Evolutionary conservation across 2,113 vertebrate genomes (phyloP), one percentile per base, ranked within the genome.

Genomic region (Eupsittula cactorum): DNA sequence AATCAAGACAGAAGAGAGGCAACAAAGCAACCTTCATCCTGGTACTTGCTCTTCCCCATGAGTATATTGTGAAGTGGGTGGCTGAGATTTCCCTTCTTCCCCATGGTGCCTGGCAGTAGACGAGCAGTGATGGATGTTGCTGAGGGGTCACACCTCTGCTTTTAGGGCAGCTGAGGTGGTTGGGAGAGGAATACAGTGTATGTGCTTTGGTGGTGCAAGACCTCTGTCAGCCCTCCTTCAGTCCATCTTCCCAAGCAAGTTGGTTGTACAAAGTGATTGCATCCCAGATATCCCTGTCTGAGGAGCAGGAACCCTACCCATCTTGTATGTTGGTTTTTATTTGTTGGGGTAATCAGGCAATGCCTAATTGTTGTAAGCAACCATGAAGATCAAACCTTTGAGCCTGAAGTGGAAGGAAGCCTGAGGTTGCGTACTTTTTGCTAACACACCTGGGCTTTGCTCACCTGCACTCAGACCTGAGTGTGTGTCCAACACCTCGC

Each of bases 91-190:
- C 46, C 73, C 71, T 18, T 25, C 46, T n/a, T 19, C 59, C 35
- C 41, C 1, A 0, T 29, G 60, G 63, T 1, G 8, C 50, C 47
- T 75, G 86, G 63, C 3, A 4, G 7, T 2, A 4, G 3, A 15
- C 37, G 33, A 74, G 70, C 67, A 37, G 28, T 2, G 0, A 28
- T 64, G 81, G 55, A 14, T 46, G 42, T 7, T 53, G 44, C 64
- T 53, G 70, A 46, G 33, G 0, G 2, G 37, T 64, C 69, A 7
- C 67, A 49, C 20, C 17, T 46, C 42, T 64, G 49, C 44, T 70
- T 27, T 25, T 64, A 82, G 69, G 55, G 28, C 24, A 19, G 10
- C 5, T 64, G 81, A 31, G 63, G 17, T 0, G 5, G 0, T 19
- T 63, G 55, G 33, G 35, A 80, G 28, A 1, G 0, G 35, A 29